Evolutionary conservation across 2,888 invertebrate genomes (phyloP).

Genomic region (Anodontia alba): DNA sequence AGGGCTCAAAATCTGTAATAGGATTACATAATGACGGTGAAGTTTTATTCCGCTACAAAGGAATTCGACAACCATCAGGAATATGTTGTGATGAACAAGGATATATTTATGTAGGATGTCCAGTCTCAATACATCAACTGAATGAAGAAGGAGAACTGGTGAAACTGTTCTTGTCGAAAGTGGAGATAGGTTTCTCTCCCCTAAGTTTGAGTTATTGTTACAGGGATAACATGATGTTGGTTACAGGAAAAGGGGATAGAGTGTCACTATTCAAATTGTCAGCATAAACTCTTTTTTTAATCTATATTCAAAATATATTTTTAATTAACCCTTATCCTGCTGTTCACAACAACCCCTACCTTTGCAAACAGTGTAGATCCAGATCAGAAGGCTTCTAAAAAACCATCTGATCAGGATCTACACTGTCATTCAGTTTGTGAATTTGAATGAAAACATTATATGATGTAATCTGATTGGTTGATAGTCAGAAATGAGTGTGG

Average conservation of each 20-base stretch:
- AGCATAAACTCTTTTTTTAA: background rate
- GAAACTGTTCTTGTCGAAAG: constrained; percentile 55
- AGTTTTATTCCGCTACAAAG: constrained; percentile 48
- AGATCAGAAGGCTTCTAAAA: too few relatives aligned
- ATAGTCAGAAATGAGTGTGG: too few relatives aligned
- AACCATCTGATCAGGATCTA: too few relatives aligned
- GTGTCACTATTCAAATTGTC: constrained; percentile 50
- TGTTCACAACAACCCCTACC: too few relatives aligned
- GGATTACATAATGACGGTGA: constrained; percentile 43
- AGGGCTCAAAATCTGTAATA: constrained; percentile 37
- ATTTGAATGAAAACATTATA: too few relatives aligned
- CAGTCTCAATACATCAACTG: constrained; percentile 47
- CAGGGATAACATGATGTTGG: constrained; percentile 38
- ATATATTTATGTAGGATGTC: constrained; percentile 54
- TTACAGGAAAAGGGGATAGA: constrained; percentile 47
- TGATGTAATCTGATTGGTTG: too few relatives aligned
- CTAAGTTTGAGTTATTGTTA: constrained; percentile 44
- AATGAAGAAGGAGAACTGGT: constrained; percentile 51
- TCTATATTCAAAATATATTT: too few relatives aligned
- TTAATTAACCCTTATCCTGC: too few relatives aligned
- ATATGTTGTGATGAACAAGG: constrained; percentile 53
- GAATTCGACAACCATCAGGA: constrained; percentile 43
- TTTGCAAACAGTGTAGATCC: too few relatives aligned
- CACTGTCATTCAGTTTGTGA: too few relatives aligned
- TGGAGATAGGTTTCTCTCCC: constrained; percentile 59